Conservation (phyloP, 2,888 invertebrate genomes). For the Leucania comma region DNA sequence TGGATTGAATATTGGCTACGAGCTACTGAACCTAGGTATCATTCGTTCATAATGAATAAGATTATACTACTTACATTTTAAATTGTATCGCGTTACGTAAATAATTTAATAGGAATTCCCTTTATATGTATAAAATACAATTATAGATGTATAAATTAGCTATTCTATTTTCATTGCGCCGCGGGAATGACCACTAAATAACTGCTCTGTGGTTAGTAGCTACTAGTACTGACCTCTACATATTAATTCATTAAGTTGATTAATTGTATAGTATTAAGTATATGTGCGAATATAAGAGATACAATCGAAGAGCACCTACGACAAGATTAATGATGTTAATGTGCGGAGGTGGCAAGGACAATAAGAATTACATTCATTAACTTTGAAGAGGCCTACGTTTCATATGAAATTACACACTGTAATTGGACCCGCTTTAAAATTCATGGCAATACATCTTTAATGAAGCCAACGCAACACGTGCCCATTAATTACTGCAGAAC, state of each 20-base stretch:
- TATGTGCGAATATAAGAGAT: constrained; percentile 50
- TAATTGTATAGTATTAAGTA: constrained; percentile 48
- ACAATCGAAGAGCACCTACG: constrained; percentile 53
- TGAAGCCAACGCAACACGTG: constrained; percentile 34
- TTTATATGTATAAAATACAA: neutral
- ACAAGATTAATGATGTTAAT: constrained; percentile 48
- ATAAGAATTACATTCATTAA: constrained; percentile 52
- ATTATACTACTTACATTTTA: neutral
- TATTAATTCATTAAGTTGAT: constrained; percentile 48
- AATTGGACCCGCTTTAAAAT: constrained; percentile 14
- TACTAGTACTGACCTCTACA: constrained; percentile 21
- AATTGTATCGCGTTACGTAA: neutral
- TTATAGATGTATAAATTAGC: constrained; percentile 7
- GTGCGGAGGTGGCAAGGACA: constrained; percentile 44
- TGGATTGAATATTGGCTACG: neutral
- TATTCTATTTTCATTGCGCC: constrained; percentile 13
- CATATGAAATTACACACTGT: constrained; percentile 20
- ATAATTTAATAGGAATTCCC: neutral
- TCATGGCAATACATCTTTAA: constrained; percentile 14
- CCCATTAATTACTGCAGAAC: constrained; percentile 33
- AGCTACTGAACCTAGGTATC: neutral
- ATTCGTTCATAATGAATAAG: neutral
- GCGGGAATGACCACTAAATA: constrained; percentile 14
- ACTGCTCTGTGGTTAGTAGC: constrained; percentile 11
- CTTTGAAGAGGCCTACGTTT: constrained; percentile 33